Base-by-base conservation (phyloP, 2,797 vertebrate species). In the Lutjanus argentimaculatus region DNA sequence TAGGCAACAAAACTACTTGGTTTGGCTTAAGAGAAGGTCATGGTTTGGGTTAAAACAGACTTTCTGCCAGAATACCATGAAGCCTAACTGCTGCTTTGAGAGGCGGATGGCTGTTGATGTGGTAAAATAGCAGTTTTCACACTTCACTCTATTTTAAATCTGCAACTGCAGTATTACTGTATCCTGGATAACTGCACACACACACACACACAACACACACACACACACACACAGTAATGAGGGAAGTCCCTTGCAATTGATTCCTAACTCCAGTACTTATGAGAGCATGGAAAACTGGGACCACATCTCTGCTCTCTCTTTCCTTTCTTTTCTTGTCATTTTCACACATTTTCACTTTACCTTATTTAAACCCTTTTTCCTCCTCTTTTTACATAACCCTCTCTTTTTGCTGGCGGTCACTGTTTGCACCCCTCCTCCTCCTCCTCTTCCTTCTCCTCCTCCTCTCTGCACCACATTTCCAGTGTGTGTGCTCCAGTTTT, bases 261-360 rank as follows among this genome's bases (percentile, higher is more conserved):
- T 75, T 80, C 70, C 56, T 77, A 53, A 73, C 58, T 73, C 45
- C 77, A 66, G 21, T 17, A 25, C 55, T 52, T 52, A 72, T 82
- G 67, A 82, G 64, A 82, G 70, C 63, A 87, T 76, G 83, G 85
- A 85, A 88, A 78, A 81, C 16, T 53, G 40, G 7, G 42, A 72
- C 67, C 72, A 56, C 73, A 48, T 53, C 43, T 4, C 52, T 21
- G 1, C 36, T 42, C 22, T 55, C 30, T 63, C n/a, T 51, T 69
- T 69, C 48, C 40, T 13, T 40, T 68, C 56, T 62, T 25, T 66
- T 55, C 42, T 62, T n/a, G 43, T 81, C 57, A 40, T 61, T 82
- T 85, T 85, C 82, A 85, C 80, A 88, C 81, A 52, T 85, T 81
- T 83, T 72, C 51, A 71, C 67, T 36, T 89, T 19, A 77, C 77